Percentiles rank a stretch among this genome's conserved stretches.
Conservation (phyloP, 2,888 invertebrate species). For the Chrysina gloriosa region DNA sequence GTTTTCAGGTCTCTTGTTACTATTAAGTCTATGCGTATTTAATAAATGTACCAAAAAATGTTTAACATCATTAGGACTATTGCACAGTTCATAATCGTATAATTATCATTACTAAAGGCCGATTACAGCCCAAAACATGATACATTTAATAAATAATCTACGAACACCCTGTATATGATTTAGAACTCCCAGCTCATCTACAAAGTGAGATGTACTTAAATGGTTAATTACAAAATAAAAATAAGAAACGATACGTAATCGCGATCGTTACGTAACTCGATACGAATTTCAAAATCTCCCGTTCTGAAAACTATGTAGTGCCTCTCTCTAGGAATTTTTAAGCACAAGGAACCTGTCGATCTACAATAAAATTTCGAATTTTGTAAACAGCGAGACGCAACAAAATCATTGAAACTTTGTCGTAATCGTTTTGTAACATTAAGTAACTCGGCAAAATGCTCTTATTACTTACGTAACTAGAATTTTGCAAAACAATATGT, state of each 20-base stretch:
- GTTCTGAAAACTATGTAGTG: slow-evolving; percentile 5
- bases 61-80: slow-evolving; percentile 20
- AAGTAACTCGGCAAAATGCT: not conserved
- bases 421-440: slow-evolving; percentile 8
- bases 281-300: slow-evolving; percentile 1
- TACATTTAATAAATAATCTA: slow-evolving; percentile 31
- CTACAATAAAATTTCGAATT: not conserved
- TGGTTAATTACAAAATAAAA: not conserved
- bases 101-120: slow-evolving; percentile 27
- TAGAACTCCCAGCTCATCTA: not conserved
- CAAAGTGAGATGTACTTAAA: not conserved
- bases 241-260: not conserved
- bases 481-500: slow-evolving; percentile 22
- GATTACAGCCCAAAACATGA: slow-evolving; percentile 12
- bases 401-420: not conserved
- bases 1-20: slow-evolving; percentile 27
- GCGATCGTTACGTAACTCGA: not conserved
- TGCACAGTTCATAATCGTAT: slow-evolving; percentile 28
- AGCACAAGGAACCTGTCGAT: not conserved
- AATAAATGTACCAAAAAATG: slow-evolving; percentile 25
- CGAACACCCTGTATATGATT: not conserved
- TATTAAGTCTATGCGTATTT: slow-evolving; percentile 19
- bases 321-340: too few relatives aligned
- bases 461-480: not conserved
- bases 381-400: slow-evolving; percentile 3